A percentile compares a stretch with the other conserved stretches of the same genome.
These are phyloP conservation scores for Phyllotreta striolata DNA, from an alignment of 2,888 invertebrate species.

Conservation along the genomic window DNA sequence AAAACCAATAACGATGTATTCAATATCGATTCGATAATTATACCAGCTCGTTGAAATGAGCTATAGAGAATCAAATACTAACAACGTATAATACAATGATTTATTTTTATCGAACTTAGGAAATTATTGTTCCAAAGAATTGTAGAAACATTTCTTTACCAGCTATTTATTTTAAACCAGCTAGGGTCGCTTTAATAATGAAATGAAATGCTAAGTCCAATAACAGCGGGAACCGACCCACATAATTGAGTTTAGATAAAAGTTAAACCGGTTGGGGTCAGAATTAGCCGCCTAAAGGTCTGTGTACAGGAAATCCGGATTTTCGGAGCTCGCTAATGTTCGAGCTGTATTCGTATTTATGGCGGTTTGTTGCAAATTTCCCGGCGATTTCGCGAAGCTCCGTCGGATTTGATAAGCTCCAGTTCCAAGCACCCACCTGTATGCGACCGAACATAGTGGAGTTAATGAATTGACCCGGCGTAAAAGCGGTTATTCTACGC, in stretches of 20 bases:
- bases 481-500: too few relatives aligned
- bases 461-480: too few relatives aligned
- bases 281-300: constrained; percentile 38
- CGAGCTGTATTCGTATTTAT: constrained; percentile 8
- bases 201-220: constrained; percentile 18
- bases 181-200: constrained; percentile 20
- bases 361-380: constrained; percentile 15
- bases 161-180: too few relatives aligned
- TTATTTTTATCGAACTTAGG: too few relatives aligned
- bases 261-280: constrained; percentile 35
- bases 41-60: too few relatives aligned
- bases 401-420: constrained; percentile 8
- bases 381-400: constrained; percentile 1
- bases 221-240: constrained; percentile 19
- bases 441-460: too few relatives aligned
- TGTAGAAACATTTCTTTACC: too few relatives aligned
- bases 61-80: too few relatives aligned
- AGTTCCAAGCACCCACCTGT: neutral
- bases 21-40: too few relatives aligned
- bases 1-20: too few relatives aligned
- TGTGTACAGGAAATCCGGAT: constrained; percentile 36
- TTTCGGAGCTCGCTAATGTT: constrained; percentile 5
- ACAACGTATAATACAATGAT: too few relatives aligned
- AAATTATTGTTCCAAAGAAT: too few relatives aligned
- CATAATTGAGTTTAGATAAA: constrained; percentile 36